Conservation (phyloP, 2,888 invertebrate genomes). For the Ophion obscuratus region DNA sequence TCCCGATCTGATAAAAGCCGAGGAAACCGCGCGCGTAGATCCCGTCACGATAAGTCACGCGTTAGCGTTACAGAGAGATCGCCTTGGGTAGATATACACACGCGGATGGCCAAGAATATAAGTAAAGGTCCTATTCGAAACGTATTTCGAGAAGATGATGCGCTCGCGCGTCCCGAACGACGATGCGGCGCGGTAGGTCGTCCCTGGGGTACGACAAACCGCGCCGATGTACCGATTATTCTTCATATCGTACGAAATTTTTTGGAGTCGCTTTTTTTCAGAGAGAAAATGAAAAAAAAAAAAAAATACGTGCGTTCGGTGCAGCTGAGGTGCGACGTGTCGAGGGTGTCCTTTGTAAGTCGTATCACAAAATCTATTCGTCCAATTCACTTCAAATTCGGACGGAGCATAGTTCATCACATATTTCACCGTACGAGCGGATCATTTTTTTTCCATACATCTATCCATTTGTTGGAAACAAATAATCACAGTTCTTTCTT, state of each 20-base stretch:
- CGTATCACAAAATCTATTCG: too few relatives aligned
- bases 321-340: neutral
- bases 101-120: slow-evolving; percentile 11
- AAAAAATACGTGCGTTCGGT: neutral
- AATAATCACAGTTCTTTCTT: too few relatives aligned
- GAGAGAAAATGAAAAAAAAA: neutral
- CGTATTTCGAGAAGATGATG: slow-evolving; percentile 58
- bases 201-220: slow-evolving; percentile 29
- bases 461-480: too few relatives aligned
- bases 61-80: slow-evolving; percentile 55
- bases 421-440: too few relatives aligned
- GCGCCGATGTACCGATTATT: slow-evolving; percentile 11
- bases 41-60: slow-evolving; percentile 63
- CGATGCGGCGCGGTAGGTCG: slow-evolving; percentile 7
- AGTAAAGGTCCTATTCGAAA: slow-evolving; percentile 55
- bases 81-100: slow-evolving; percentile 40
- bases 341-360: too few relatives aligned
- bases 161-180: slow-evolving; percentile 21
- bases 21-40: slow-evolving; percentile 43
- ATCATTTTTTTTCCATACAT: too few relatives aligned
- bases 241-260: neutral
- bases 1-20: slow-evolving; percentile 59
- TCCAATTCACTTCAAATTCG: too few relatives aligned
- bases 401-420: too few relatives aligned
- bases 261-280: neutral